Base-by-base conservation (phyloP, 2,113 vertebrate species). In the Sialia sialis region DNA sequence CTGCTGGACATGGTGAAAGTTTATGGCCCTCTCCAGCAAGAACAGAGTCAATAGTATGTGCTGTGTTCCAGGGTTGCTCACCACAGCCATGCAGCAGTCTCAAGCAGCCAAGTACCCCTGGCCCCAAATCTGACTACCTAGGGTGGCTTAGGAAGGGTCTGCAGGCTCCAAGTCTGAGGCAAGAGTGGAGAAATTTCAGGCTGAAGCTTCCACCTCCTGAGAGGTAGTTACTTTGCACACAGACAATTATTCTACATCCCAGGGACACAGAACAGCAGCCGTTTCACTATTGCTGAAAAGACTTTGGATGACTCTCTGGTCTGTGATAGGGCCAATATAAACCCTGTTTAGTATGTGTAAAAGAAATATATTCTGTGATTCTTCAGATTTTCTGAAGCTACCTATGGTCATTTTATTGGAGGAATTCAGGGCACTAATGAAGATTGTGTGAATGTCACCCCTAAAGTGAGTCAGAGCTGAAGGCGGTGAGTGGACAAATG, bases 91-190 rank as follows among this genome's bases (percentile, higher is more conserved):
- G 51, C 46, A 49, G 30, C 52, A 81, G 29, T 29, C 21, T 22
- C 21, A 25, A 34, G 48, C 22, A 67, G 27, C 21, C 5, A 5
- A 43, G 21, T 26, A 77, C 12, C 13, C 21, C n/a, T 13, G 13
- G 23, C 16, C 19, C 52, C 1, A 7, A 26, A n/a, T 3, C 0
- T 20, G 59, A 56, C 30, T 9, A 7, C 11, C 1, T 4, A 18
- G 18, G 25, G 4, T 38, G 14, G 44, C 20, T 52, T 30, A 52
- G 1, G 2, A 30, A 16, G 25, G 34, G 21, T 2, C 3, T 64
- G 39, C 62, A 81, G 32, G 19, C 30, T 86, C 51, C 3, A 4
- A n/a, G 43, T 21, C 25, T 6, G 0, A 16, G 66, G 55, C 56
- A 67, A 80, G 34, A 88, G 39, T 13, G 41, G 48, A 56, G 41